These are phyloP conservation scores for Pyrrhosoma nymphula DNA, from an alignment of 2,888 invertebrate species.

Conservation along the genomic window DNA sequence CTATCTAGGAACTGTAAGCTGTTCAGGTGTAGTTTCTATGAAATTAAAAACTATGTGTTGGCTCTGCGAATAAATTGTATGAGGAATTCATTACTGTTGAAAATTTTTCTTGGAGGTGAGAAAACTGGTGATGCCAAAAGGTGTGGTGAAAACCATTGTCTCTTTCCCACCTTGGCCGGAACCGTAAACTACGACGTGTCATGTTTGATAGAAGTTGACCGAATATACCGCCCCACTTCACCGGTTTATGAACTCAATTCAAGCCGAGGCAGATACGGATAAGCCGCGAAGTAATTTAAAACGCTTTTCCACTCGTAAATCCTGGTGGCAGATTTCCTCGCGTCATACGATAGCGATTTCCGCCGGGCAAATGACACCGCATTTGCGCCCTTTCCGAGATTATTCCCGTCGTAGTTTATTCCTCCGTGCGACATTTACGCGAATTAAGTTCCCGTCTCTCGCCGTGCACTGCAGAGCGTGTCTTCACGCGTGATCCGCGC, in stretches of 20 bases:
- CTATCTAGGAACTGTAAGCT: too few species aligned
- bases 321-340: conserved; percentile 7
- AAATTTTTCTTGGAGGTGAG: too few species aligned
- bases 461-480: not conserved
- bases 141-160: not conserved
- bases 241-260: not conserved
- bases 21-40: too few species aligned
- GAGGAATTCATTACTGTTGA: too few species aligned
- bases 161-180: not conserved
- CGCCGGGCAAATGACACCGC: conserved; percentile 22
- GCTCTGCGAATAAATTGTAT: too few species aligned
- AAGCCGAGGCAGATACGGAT: not conserved
- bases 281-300: not conserved
- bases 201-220: not conserved
- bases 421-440: conserved; percentile 12
- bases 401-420: not conserved
- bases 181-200: not conserved
- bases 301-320: conserved; percentile 19
- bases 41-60: too few species aligned
- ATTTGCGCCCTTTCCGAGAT: not conserved
- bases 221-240: not conserved
- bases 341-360: conserved; percentile 18
- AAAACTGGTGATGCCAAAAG: too few species aligned
- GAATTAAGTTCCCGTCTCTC: not conserved
- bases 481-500: not conserved